A percentile compares a stretch with the other conserved stretches of the same genome.
These are phyloP conservation scores for Chesias legatella DNA, from an alignment of 2,888 invertebrate genomes.

Conservation along the genomic window DNA sequence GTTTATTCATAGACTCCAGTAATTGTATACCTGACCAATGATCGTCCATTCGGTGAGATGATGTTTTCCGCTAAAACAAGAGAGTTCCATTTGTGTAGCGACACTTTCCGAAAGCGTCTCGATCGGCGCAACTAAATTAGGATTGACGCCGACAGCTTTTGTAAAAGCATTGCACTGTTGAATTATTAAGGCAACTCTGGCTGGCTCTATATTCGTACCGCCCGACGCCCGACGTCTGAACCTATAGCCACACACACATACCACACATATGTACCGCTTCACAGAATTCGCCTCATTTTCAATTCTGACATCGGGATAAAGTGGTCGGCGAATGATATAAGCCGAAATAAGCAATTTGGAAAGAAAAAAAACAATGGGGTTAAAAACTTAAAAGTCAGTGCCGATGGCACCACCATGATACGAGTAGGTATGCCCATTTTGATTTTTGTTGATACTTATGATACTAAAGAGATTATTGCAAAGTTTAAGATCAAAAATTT, in stretches of 20 bases:
- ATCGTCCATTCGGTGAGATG: constrained; percentile 13
- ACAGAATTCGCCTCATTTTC: constrained; percentile 66
- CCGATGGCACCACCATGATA: no score
- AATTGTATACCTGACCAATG: constrained; percentile 18
- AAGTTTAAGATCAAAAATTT: no score
- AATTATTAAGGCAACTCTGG: constrained; percentile 76
- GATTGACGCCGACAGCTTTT: constrained; percentile 79
- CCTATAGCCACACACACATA: constrained; percentile 41
- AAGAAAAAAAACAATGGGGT: constrained; percentile 44
- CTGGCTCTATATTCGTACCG: constrained; percentile 71
- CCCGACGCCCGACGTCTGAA: constrained; percentile 50
- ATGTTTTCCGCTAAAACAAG: constrained; percentile 46
- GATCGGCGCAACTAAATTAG: constrained; percentile 74
- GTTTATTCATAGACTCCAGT: constrained; percentile 12
- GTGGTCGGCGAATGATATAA: constrained; percentile 60
- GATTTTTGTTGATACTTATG: no score
- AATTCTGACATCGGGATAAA: constrained; percentile 75
- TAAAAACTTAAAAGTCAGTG: no score
- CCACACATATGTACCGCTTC: constrained; percentile 58
- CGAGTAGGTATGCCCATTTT: no score
- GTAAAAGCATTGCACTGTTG: constrained; percentile 81
- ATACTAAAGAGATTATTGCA: no score
- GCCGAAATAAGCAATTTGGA: constrained; percentile 46
- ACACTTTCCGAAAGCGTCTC: constrained; percentile 73
- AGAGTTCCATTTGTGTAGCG: constrained; percentile 76